These are phyloP conservation scores for Callitettix versicolor DNA, from an alignment of 1,140 invertebrate species.

Conservation along the genomic window DNA sequence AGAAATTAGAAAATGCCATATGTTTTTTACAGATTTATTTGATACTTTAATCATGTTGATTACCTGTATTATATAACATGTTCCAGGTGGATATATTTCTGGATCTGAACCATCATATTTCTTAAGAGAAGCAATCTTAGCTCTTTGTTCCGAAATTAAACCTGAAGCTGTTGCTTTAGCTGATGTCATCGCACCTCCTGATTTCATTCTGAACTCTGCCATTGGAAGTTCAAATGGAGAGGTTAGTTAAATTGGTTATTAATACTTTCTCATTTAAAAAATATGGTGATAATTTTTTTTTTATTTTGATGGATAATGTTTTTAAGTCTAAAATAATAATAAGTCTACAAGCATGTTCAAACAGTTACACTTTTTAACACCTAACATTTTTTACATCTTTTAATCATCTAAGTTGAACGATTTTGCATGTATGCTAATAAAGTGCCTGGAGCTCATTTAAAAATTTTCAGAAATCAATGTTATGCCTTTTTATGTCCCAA, in stretches of 20 bases:
- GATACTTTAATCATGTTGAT: too few relatives aligned
- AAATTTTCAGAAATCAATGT: background rate
- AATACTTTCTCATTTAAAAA: background rate
- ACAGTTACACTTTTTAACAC: background rate
- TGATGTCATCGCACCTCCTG: conserved; percentile 77
- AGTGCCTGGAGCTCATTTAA: background rate
- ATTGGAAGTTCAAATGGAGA: conserved; percentile 70
- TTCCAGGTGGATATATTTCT: conserved; percentile 22
- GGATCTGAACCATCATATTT: conserved; percentile 34
- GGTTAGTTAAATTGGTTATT: conserved; percentile 16
- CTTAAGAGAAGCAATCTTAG: conserved; percentile 38
- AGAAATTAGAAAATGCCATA: too few relatives aligned
- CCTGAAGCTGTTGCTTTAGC: conserved; percentile 65
- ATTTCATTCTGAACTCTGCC: conserved; percentile 73
- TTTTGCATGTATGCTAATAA: background rate
- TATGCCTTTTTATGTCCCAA: too few relatives aligned
- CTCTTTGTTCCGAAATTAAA: conserved; percentile 49
- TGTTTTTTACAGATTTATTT: too few relatives aligned
- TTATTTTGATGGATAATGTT: background rate
- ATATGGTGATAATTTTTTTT: background rate
- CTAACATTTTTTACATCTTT: background rate
- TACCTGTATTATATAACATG: too few relatives aligned
- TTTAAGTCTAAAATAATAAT: too few relatives aligned
- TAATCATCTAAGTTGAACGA: background rate
- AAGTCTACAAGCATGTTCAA: too few relatives aligned